phyloP scores from a whole-genome alignment of 2,113 vertebrate species.

The Rhineura floridana region DNA sequence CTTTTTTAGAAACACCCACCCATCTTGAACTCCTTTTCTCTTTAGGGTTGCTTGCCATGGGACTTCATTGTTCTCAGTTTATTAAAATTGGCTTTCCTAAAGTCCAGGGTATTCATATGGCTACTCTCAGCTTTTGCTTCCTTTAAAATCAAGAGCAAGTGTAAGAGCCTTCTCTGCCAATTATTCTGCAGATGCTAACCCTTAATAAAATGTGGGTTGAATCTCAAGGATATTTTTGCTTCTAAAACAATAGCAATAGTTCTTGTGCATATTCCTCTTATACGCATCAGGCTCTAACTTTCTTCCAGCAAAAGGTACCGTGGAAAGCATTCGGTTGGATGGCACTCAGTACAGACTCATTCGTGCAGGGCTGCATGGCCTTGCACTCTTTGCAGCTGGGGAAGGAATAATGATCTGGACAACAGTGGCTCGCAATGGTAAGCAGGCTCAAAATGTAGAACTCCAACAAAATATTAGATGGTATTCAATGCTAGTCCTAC shows the following conservation, averaged over 20 bases:
- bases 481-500: no score
- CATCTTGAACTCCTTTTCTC: no score
- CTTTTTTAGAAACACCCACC: no score
- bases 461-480: not conserved
- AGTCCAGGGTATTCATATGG: no score
- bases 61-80: no score
- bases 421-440: constrained; percentile 74
- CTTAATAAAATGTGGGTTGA: not conserved
- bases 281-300: not conserved
- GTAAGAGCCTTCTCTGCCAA: not conserved
- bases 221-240: not conserved
- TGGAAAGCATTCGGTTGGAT: constrained; percentile 82
- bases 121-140: no score
- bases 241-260: not conserved
- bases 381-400: constrained; percentile 76
- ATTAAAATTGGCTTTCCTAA: no score
- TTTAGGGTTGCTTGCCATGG: no score
- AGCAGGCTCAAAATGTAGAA: not conserved
- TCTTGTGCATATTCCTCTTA: not conserved
- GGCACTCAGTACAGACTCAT: constrained; percentile 80
- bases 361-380: constrained; percentile 73
- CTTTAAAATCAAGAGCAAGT: no score
- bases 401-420: constrained; percentile 86
- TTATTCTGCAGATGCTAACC: not conserved
- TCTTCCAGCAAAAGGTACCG: constrained; percentile 77